Conservation (phyloP, 2,888 invertebrate genomes). For the Ophioninae sp. region DNA sequence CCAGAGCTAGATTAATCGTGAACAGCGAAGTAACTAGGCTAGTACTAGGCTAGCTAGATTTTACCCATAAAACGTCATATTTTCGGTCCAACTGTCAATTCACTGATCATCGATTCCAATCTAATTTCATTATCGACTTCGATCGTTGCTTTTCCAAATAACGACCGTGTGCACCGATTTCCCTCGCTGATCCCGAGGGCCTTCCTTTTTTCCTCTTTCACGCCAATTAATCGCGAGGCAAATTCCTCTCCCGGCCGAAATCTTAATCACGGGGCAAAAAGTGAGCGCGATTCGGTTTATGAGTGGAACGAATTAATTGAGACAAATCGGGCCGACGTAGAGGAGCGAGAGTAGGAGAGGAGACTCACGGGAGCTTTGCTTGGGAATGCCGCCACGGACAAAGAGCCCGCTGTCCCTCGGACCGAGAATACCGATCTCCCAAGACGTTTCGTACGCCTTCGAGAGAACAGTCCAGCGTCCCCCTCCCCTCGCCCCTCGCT, state of each 20-base stretch:
- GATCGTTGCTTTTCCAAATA: slow-evolving; percentile 8
- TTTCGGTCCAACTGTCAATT: too few relatives aligned
- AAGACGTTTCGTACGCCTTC: slow-evolving; percentile 15
- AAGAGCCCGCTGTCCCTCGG: slow-evolving; percentile 47
- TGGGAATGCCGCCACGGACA: slow-evolving; percentile 10
- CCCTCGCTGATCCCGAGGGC: slow-evolving; percentile 26
- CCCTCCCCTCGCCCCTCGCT: too few relatives aligned
- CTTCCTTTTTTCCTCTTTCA: slow-evolving; percentile 24
- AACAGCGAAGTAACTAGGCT: too few relatives aligned
- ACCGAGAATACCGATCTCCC: slow-evolving; percentile 61
- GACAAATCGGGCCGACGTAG: slow-evolving; percentile 50
- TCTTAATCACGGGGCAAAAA: slow-evolving; percentile 45
- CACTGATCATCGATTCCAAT: too few relatives aligned
- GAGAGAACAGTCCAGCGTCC: neutral
- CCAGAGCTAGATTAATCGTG: too few relatives aligned
- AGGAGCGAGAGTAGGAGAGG: neutral
- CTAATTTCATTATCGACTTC: neutral
- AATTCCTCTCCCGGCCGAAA: slow-evolving; percentile 42
- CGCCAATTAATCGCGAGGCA: slow-evolving; percentile 52
- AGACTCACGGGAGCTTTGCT: slow-evolving; percentile 24
- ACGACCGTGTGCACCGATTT: slow-evolving; percentile 44
- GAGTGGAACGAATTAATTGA: slow-evolving; percentile 63
- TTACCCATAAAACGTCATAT: too few relatives aligned
- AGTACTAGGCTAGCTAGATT: too few relatives aligned
- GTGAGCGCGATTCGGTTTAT: slow-evolving; percentile 46